Base-by-base conservation (phyloP, 2,113 vertebrate genomes). In the Clarias gariepinus region DNA sequence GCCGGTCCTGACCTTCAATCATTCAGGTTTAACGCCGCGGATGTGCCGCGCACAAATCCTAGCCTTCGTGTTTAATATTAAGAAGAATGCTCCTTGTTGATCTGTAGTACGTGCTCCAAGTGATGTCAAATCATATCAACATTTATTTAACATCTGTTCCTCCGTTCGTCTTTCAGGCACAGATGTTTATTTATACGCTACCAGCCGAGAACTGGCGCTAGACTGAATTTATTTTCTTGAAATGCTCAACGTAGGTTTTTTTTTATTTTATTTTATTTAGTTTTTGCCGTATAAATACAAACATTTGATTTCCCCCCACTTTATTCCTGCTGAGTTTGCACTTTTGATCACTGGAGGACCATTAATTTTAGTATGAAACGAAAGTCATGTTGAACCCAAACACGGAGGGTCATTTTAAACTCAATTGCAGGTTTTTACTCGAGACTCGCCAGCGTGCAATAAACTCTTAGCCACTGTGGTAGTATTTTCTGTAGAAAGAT, bases 91-190 rank as follows among this genome's bases (percentile, higher is more conserved):
- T 60, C 8, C 66, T 55, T 81, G 21, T 84, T 36, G 57, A 74
- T 61, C 81, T 52, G 80, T 1, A 52, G 47, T 47, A 55, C 47
- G 64, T 23, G 61, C 15, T 58, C 25, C 78, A n/a, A 52, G 60
- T 58, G 30, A 30, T 61, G 85, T 57, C 64, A 81, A 81, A 81
- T 86, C 81, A 73, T 81, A 57, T 81, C 78, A 73, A 12, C 64
- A 36, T 81, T 86, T 81, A 82, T 81, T 86, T 86, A 86, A 81
- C 55, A 73, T 82, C 68, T 82, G 66, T 82, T 82, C 66, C 66
- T 19, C 33, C 8, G 5, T 23, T 47, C 2, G 28, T 25, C 60
- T 55, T 69, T 47, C 60, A 3, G 1, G 53, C 78, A 23, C 52
- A 71, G 53, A 60, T 66, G 84, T 85, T 64, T 79, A 53, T 66